Base-by-base conservation (phyloP, 2,797 vertebrate species). In the Dendrocincla fuliginosa region DNA sequence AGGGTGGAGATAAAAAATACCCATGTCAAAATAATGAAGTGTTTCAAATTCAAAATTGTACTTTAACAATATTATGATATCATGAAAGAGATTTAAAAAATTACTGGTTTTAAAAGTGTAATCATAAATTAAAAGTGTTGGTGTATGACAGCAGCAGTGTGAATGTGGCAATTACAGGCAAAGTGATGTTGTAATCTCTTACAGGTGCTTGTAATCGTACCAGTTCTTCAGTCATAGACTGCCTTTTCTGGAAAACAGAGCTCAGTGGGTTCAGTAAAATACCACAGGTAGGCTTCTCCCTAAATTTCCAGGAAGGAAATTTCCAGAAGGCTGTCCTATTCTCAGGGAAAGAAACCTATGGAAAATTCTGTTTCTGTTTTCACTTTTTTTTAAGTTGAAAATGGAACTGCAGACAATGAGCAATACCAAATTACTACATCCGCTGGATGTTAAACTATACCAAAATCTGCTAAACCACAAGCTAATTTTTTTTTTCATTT, bases 1-100 rank as follows among this genome's bases (percentile, higher is more conserved):
- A 68, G n/a, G 19, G 10, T n/a, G 2, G 19, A 69, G 28, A 30
- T 35, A 0, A 69, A 37, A 35, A 14, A 39, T 9, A 18, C 0
- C 0, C 15, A 10, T 49, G 41, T 57, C 16, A 95, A 77, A 90
- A 70, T 33, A 4, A 11, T 24, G 30, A 81, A 68, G 15, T 15
- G 4, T 9, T 79, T 90, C 59, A 82, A 84, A 73, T 59, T 20
- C 7, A 77, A 55, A 63, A 74, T 37, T 56, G 6, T 70, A 39
- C 32, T 73, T 73, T 68, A 50, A 5, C 11, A 61, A 41, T 27
- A 44, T 16, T 30, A 23, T 42, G 15, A 15, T 41, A 67, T 30
- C 42, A 61, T 14, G 70, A 87, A 60, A 61, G 2, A 13, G 64
- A 84, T 87, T 75, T 16, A 68, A 74, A 24, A 8, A 7, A 23